A percentile compares a stretch with the other conserved stretches of the same genome.
Evolutionary conservation across 2,113 vertebrate species (phyloP).

Genomic region (Puma concolor): DNA sequence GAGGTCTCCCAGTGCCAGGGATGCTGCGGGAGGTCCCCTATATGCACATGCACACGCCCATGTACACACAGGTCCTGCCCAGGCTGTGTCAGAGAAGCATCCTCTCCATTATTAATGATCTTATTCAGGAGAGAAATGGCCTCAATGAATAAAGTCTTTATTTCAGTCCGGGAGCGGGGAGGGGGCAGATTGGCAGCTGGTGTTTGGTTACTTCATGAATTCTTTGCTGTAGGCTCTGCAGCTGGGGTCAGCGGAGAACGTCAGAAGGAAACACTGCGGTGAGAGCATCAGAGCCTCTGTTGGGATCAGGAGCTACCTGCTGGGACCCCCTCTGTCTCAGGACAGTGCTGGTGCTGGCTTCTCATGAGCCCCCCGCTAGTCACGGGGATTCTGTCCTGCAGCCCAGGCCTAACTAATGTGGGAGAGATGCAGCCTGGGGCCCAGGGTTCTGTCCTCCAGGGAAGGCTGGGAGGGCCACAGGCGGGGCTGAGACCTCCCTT

Average conservation of each 20-base stretch:
- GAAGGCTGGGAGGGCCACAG: background rate
- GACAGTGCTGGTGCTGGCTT: no score
- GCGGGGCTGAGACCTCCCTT: background rate
- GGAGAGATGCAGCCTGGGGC: background rate
- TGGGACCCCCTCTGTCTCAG: rapidly evolving
- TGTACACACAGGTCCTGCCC: background rate
- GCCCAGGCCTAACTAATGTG: background rate
- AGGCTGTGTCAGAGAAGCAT: background rate
- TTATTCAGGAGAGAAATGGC: conserved; percentile 12
- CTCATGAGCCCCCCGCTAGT: rapidly evolving
- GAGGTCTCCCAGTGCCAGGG: background rate
- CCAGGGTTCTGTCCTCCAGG: background rate
- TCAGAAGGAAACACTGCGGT: background rate
- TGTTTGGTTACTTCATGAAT: background rate
- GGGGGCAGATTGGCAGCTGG: background rate
- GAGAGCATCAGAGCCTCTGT: background rate
- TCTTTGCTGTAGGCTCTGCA: background rate
- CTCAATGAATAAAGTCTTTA: conserved; percentile 26
- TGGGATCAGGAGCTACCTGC: background rate
- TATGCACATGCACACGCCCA: rapidly evolving
- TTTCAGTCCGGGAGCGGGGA: background rate
- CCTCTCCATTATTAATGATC: conserved; percentile 42
- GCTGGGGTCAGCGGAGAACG: rapidly evolving
- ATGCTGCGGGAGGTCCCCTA: background rate
- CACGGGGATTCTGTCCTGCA: background rate